Conservation (phyloP, 2,113 vertebrate genomes). For the Atrichornis clamosus region DNA sequence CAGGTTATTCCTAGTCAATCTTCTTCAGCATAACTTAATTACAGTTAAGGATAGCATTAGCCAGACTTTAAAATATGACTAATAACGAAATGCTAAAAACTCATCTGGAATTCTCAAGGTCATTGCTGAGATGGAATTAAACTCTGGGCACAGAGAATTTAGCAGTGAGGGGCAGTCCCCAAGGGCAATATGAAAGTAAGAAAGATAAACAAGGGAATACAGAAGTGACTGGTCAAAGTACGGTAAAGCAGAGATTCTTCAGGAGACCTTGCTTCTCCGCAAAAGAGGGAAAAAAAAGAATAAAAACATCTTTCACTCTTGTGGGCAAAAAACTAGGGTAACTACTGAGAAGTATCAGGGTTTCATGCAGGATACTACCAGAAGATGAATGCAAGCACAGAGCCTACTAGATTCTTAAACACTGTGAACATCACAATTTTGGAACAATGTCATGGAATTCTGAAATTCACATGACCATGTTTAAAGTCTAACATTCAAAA, state of each 20-base stretch:
- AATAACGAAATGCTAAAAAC: slow-evolving; percentile 22
- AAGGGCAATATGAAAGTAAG: neutral
- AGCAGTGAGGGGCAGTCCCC: neutral
- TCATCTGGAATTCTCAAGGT: slow-evolving; percentile 9
- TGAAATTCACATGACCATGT: neutral
- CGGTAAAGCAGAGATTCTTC: neutral
- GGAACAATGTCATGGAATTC: neutral
- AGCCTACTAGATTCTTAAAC: neutral
- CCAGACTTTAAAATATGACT: slow-evolving; percentile 4
- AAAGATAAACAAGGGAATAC: neutral
- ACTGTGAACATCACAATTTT: neutral
- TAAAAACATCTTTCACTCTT: neutral
- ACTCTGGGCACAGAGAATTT: neutral
- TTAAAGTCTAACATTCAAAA: neutral
- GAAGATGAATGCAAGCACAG: neutral
- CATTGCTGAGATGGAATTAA: neutral
- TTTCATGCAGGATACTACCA: neutral
- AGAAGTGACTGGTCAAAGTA: neutral
- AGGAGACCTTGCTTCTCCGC: neutral
- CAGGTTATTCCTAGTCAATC: neutral
- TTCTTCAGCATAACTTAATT: slow-evolving; percentile 21
- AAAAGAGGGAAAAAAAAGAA: neutral
- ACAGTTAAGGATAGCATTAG: neutral
- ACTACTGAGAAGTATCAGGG: neutral
- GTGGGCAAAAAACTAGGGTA: neutral